Conservation (phyloP, 2,113 vertebrate species). For the Caracal caracal region DNA sequence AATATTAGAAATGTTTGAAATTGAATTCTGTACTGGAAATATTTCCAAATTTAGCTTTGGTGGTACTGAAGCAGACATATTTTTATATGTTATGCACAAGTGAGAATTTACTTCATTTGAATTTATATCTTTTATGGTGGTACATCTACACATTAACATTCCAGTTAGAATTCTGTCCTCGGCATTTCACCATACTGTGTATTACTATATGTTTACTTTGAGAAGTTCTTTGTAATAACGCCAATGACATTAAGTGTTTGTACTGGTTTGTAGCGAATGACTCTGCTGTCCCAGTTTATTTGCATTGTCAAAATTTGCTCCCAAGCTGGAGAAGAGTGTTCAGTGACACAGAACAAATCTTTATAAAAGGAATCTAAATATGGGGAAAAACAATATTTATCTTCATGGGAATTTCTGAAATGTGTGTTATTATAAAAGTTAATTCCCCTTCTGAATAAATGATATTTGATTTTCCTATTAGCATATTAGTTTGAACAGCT, state of each 20-base stretch:
- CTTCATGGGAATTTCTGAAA: constrained; percentile 62
- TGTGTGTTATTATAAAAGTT: constrained; percentile 66
- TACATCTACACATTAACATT: background rate
- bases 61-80: background rate
- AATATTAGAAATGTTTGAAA: background rate
- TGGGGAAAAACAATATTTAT: constrained; percentile 48
- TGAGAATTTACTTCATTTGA: constrained; percentile 13
- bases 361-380: constrained; percentile 54
- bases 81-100: background rate
- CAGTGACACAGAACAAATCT: constrained; percentile 63
- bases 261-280: constrained; percentile 7
- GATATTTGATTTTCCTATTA: constrained; percentile 69
- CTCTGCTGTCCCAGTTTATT: background rate
- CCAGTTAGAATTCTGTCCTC: background rate
- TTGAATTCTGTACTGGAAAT: constrained; percentile 19
- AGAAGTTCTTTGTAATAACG: background rate
- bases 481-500: constrained; percentile 65
- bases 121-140: background rate
- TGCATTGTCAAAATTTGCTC: constrained; percentile 26
- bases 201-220: constrained; percentile 3
- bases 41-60: constrained; percentile 45
- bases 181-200: background rate
- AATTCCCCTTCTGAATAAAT: constrained; percentile 67
- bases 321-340: constrained; percentile 43
- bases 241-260: background rate